Evolutionary conservation across 2,797 vertebrate species (phyloP), one percentile per base, ranked within the genome.

Genomic region (Danio kyathit): DNA sequence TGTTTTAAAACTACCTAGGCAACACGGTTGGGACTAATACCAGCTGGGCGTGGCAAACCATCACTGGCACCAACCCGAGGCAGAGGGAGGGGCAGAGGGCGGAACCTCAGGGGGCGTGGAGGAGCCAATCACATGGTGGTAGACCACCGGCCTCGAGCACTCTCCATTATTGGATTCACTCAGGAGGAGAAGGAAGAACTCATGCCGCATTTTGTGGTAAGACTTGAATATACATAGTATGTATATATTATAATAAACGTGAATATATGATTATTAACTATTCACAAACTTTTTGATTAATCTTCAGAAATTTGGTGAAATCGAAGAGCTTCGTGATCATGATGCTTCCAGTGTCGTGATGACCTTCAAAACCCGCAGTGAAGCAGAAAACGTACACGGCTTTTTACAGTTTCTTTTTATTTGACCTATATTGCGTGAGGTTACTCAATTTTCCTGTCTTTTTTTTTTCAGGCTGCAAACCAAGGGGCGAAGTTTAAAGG

Each of bases 401-500:
- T 66, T 60, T 7, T 11, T 7, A 17, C 21, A 3, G 5, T 8
- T 52, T 40, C 6, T 38, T 10, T 9, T 8, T 11, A 12, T 17
- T 9, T 13, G 3, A 60, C 1, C n/a, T 38, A 49, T 54, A 14
- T 43, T 19, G 38, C 3, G 9, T 8, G 29, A 48, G 7, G 0
- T 51, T 74, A n/a, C 2, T 12, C 46, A 3, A 46, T 14, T 48
- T 29, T 5, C 0, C 9, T 54, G 14, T 65, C 6, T n/a, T 0
- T 44, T 70, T n/a, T n/a, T 29, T 57, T 79, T 7, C 9, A 85
- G 98, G 96, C 97, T 90, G 95, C 97, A 88, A 99, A 98, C 92
- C 98, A 99, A 90, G 97, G 97, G 59, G 96, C 97, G 40, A 96
- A 95, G 85, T 99, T 99, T 89, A 99, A 99, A 94, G 98, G 98